Conservation (phyloP, 2,113 vertebrate species). For the Phoxinus phoxinus region DNA sequence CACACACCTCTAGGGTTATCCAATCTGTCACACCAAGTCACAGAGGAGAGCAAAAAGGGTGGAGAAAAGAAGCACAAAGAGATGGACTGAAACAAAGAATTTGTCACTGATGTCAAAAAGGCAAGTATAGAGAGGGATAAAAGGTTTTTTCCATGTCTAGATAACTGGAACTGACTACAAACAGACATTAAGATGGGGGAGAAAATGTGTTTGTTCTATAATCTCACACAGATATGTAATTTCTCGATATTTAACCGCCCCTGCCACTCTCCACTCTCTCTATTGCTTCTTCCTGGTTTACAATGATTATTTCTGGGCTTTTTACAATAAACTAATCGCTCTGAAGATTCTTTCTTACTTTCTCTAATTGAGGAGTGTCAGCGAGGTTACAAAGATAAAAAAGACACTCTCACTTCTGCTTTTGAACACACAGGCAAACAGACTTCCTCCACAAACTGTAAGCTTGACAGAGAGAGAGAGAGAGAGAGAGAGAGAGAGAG, state of each 20-base stretch:
- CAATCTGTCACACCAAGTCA: slow-evolving; percentile 32
- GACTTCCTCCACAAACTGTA: slow-evolving; percentile 55
- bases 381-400: slow-evolving; percentile 34
- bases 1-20: slow-evolving; percentile 35
- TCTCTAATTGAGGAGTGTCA: not conserved
- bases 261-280: not conserved
- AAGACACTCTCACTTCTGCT: slow-evolving; percentile 49
- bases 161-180: slow-evolving; percentile 10
- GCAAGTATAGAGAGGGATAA: not conserved
- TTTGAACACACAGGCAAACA: slow-evolving; percentile 40
- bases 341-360: not conserved
- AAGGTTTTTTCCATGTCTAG: not conserved
- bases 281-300: not conserved
- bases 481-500: slow-evolving; percentile 50
- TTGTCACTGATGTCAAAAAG: not conserved
- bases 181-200: not conserved
- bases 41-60: slow-evolving; percentile 31
- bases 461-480: slow-evolving; percentile 47
- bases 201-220: slow-evolving; percentile 3
- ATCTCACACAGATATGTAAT: not conserved
- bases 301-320: not conserved
- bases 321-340: not conserved
- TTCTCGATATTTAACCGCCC: not conserved
- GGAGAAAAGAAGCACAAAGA: slow-evolving; percentile 30
- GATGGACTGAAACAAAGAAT: slow-evolving; percentile 28